Evolutionary conservation across 2,888 invertebrate species (phyloP), one percentile per base, ranked within the genome.

Genomic region (Vesta saturnalis): DNA sequence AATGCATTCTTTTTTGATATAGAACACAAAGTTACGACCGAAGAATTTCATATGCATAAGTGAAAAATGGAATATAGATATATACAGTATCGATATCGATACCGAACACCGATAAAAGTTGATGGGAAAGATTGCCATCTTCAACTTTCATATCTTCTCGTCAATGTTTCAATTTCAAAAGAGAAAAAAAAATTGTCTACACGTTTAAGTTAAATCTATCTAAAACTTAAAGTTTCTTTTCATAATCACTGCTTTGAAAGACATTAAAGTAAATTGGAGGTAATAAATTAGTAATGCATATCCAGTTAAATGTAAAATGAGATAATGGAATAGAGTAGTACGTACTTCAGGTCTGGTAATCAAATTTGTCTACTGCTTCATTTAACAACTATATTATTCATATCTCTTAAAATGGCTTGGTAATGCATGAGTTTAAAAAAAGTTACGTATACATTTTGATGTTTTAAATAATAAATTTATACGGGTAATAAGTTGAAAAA

Each of bases 301-400:
- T 69, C 60, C 60, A 55, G 65, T 64, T 67, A 67, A 70, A 67
- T 67, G 64, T 65, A 49, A 70, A 67, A 67, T 30, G 67, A 64
- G 64, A 64, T 70, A 70, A 70, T 70, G 70, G 70, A 67, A 64
- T 59, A 59, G 64, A 64, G 58, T 52, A 64, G 70, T 70, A 70
- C 61, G 70, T 70, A 70, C 61, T 64, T 70, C 70, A 67, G 64
- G 64, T 67, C 64, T 67, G 67, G 70, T 70, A 60, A 70, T 70
- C 67, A 70, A 70, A 67, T 70, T 70, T 67, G 67, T 67, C 67
- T 64, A 67, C 64, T 64, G 59, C 59, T 46, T 64, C 70, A 67
- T 70, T 70, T 70, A 67, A 70, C 64, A 59, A 67, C 65, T 70
- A 67, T 64, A 70, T 70, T 70, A 70, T 70, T 70, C 67, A 70